These are phyloP conservation scores for Pelochelys cantorii DNA, from an alignment of 2,797 vertebrate genomes.

Conservation along the genomic window DNA sequence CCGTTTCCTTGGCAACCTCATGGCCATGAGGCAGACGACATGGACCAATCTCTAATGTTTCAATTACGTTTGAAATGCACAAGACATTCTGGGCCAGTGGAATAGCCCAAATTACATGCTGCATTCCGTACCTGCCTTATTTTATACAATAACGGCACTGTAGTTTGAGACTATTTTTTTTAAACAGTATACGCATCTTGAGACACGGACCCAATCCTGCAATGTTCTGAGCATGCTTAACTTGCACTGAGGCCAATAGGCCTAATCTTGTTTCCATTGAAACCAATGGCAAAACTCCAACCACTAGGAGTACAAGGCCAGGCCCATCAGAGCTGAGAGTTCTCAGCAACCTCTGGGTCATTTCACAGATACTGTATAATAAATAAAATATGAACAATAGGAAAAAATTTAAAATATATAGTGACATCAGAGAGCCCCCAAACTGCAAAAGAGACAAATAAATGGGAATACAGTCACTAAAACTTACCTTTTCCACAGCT, in stretches of 20 bases:
- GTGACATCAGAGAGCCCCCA: background rate
- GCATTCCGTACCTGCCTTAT: background rate
- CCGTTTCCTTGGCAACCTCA: background rate
- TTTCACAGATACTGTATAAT: background rate
- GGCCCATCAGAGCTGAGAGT: rapidly evolving
- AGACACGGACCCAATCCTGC: background rate
- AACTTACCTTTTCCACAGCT: background rate
- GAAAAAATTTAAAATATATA: background rate
- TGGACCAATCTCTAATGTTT: too few relatives aligned
- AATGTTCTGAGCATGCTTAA: rapidly evolving
- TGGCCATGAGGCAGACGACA: background rate
- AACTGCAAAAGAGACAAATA: background rate
- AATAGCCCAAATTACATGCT: rapidly evolving
- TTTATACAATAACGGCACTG: background rate
- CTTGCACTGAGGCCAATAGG: background rate
- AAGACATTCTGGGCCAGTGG: background rate
- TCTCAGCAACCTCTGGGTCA: background rate
- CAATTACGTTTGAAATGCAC: background rate
- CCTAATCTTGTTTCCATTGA: rapidly evolving
- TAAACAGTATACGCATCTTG: background rate
- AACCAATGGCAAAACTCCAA: constrained; percentile 7
- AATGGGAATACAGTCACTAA: background rate
- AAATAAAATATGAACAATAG: rapidly evolving
- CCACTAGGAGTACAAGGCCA: rapidly evolving
- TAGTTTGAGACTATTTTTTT: background rate